Percentiles rank a stretch among this genome's conserved stretches.
These are phyloP conservation scores for Leptobrachium leishanense DNA, from an alignment of 2,113 vertebrate genomes.

Conservation along the genomic window DNA sequence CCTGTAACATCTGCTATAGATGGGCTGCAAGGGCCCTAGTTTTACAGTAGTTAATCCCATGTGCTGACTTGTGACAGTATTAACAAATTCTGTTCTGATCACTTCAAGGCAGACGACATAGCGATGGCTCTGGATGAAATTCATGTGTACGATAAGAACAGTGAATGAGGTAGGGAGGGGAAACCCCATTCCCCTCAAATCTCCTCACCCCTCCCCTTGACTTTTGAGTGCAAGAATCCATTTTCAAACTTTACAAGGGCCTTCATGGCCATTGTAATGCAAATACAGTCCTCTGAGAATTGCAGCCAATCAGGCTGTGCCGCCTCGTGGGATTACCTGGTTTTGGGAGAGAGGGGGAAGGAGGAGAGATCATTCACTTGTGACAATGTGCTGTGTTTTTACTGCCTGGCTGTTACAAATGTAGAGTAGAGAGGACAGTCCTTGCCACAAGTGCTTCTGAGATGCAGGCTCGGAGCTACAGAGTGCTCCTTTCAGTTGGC, in stretches of 20 bases:
- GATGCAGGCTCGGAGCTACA: not conserved
- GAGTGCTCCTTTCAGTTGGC: not conserved
- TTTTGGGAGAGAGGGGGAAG: constrained; percentile 34
- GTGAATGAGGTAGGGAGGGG: not conserved
- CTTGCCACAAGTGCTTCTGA: constrained; percentile 16
- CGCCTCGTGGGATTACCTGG: constrained; percentile 62
- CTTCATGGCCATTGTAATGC: constrained; percentile 57
- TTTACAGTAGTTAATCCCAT: not conserved
- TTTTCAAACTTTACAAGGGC: constrained; percentile 50
- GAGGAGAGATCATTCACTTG: constrained; percentile 31
- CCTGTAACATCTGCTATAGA: constrained; percentile 41
- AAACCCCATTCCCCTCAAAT: not conserved
- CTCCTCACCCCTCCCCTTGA: not conserved
- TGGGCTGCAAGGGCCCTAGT: not conserved
- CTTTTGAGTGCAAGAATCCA: constrained; percentile 15
- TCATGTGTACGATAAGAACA: constrained; percentile 22
- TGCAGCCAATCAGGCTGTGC: constrained; percentile 53
- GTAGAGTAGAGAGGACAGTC: constrained; percentile 9
- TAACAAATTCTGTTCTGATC: not conserved
- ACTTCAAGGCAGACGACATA: not conserved
- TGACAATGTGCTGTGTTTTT: constrained; percentile 33
- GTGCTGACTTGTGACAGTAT: not conserved
- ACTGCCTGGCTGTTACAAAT: constrained; percentile 20
- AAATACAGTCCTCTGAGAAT: constrained; percentile 50
- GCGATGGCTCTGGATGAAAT: constrained; percentile 10